Evolutionary conservation across 1,140 invertebrate genomes (phyloP).

Genomic region (Atta texana): DNA sequence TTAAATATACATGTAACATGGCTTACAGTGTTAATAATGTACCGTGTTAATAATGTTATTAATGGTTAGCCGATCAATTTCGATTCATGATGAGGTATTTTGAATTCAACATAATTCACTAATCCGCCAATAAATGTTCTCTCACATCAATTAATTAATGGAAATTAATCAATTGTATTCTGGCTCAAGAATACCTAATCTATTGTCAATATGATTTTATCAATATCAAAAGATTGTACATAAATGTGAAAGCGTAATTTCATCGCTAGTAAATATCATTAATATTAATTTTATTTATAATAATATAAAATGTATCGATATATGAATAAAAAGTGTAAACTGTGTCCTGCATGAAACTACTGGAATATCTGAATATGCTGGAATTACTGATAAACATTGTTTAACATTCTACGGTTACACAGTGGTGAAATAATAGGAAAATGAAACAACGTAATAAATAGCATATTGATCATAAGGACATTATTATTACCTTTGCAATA

Average conservation of each 20-base stretch:
- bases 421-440: not conserved
- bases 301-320: not conserved
- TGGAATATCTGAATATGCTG: too few species aligned
- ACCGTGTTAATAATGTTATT: constrained; percentile 5
- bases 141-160: constrained; percentile 34
- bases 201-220: not conserved
- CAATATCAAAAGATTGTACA: not conserved
- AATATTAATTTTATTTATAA: constrained; percentile 8
- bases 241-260: not conserved
- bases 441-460: constrained; percentile 22
- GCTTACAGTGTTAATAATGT: constrained; percentile 33
- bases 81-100: constrained; percentile 38
- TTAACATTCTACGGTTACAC: constrained; percentile 25
- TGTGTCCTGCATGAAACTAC: not conserved
- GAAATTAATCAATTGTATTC: constrained; percentile 42
- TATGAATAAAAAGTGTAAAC: not conserved
- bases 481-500: constrained; percentile 17
- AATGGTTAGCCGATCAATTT: constrained; percentile 45
- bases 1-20: constrained; percentile 22
- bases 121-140: constrained; percentile 23
- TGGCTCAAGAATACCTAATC: not conserved
- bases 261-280: not conserved
- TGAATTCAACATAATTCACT: constrained; percentile 31
- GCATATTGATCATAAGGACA: not conserved
- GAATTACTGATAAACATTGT: constrained; percentile 20